A percentile compares a stretch with the other conserved stretches of the same genome.
phyloP scores from a whole-genome alignment of 2,113 vertebrate genomes.

The Oenanthe melanoleuca region DNA sequence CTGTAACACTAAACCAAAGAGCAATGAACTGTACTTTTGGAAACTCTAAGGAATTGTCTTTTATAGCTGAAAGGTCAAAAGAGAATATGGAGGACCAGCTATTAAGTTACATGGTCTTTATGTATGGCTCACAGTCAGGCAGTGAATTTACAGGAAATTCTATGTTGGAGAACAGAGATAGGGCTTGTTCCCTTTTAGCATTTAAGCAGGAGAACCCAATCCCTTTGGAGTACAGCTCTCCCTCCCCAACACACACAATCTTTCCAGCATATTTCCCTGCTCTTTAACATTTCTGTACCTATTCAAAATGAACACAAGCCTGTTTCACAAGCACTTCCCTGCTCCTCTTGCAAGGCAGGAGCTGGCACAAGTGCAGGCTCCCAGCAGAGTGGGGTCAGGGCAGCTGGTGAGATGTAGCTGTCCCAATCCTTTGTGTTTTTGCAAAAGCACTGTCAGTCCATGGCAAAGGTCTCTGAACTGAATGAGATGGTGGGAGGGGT shows the following conservation, averaged over 20 bases:
- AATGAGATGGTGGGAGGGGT: neutral
- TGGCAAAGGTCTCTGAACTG: neutral
- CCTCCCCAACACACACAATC: neutral
- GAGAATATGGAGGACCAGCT: conserved; percentile 56
- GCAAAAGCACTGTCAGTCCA: accelerated
- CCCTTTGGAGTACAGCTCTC: neutral
- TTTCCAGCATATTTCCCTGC: neutral
- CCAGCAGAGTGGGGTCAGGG: neutral
- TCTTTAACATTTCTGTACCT: neutral
- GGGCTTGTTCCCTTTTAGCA: neutral
- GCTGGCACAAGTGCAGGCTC: neutral
- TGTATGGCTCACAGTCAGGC: conserved; percentile 12
- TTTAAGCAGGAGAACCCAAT: neutral
- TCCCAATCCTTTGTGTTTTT: neutral
- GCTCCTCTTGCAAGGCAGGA: neutral
- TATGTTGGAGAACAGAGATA: neutral
- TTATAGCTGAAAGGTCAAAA: conserved; percentile 63
- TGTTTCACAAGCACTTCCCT: neutral
- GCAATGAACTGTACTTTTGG: conserved; percentile 60
- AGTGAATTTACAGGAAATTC: conserved; percentile 46
- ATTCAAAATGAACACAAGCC: neutral
- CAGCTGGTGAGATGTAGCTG: neutral
- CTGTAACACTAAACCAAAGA: conserved; percentile 53
- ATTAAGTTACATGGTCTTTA: conserved; percentile 52
- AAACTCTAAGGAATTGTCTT: conserved; percentile 69